phyloP scores from a whole-genome alignment of 2,797 vertebrate genomes.

The Bradypodion ventrale region DNA sequence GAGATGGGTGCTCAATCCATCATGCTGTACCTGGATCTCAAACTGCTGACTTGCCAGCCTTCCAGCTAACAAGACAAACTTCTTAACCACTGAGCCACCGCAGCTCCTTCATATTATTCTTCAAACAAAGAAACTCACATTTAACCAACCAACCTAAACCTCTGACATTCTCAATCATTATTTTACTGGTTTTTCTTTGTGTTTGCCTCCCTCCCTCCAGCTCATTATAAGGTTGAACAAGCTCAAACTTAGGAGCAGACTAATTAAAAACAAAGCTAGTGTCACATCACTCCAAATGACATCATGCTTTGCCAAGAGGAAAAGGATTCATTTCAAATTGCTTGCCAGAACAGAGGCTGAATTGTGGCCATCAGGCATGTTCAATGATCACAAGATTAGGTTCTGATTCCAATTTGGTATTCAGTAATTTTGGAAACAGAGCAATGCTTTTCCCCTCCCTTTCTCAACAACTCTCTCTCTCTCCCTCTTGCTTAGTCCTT shows the following conservation, averaged over 20 bases:
- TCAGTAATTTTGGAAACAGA: neutral
- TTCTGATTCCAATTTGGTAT: neutral
- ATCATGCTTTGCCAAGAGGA: constrained; percentile 23
- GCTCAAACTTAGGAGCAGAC: constrained; percentile 37
- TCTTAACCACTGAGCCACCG: too few relatives aligned
- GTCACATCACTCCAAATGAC: constrained; percentile 27
- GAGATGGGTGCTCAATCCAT: too few relatives aligned
- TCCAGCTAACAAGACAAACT: too few relatives aligned
- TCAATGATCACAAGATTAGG: neutral
- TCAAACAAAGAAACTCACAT: neutral
- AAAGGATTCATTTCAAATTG: neutral
- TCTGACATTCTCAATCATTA: constrained; percentile 21
- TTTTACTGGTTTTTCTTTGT: neutral
- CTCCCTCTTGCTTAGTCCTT: too few relatives aligned
- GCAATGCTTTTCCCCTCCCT: neutral
- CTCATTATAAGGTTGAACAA: constrained; percentile 45
- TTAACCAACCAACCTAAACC: neutral
- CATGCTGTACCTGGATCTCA: too few relatives aligned
- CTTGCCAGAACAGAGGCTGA: neutral
- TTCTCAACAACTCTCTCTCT: too few relatives aligned
- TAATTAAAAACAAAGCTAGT: constrained; percentile 10
- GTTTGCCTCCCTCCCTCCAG: neutral
- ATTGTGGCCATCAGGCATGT: neutral
- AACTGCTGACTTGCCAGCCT: too few relatives aligned
- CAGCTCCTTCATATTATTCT: neutral